Percentiles rank a stretch among this genome's conserved stretches.
phyloP scores from a whole-genome alignment of 1,140 invertebrate genomes.

The Tetramorium simillimum region DNA sequence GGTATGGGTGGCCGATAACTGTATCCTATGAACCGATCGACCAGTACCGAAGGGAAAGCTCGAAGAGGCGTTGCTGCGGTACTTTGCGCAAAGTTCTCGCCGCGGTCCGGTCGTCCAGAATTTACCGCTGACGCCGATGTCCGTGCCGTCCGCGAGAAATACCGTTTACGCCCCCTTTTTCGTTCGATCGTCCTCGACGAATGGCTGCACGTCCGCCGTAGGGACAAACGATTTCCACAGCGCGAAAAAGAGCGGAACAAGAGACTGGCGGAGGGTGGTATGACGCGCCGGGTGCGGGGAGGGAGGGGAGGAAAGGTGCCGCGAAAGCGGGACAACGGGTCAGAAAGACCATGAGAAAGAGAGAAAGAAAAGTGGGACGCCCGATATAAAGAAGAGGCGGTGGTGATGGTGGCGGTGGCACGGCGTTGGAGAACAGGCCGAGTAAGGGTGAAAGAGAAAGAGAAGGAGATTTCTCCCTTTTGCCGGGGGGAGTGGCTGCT shows the following conservation, averaged over 20 bases:
- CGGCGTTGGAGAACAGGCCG: conserved; percentile 55
- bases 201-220: conserved; percentile 60
- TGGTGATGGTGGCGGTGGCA: not conserved
- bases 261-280: not conserved
- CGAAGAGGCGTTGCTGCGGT: conserved; percentile 39
- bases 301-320: conserved; percentile 41
- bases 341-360: conserved; percentile 10
- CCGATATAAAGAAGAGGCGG: conserved; percentile 49
- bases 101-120: conserved; percentile 46
- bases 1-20: conserved; percentile 14
- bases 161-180: conserved; percentile 59
- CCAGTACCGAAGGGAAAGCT: not conserved
- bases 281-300: not conserved
- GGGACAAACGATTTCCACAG: conserved; percentile 64
- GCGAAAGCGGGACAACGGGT: conserved; percentile 36
- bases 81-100: conserved; percentile 54
- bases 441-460: conserved; percentile 35
- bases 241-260: conserved; percentile 50
- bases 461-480: conserved; percentile 28
- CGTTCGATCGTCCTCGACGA: conserved; percentile 64
- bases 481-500: conserved; percentile 63
- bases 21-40: conserved; percentile 46
- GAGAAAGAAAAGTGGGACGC: conserved; percentile 47
- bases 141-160: conserved; percentile 39
- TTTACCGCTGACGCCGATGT: conserved; percentile 66